Conservation (phyloP, 2,113 vertebrate genomes). For the Hemichromis elongatus region DNA sequence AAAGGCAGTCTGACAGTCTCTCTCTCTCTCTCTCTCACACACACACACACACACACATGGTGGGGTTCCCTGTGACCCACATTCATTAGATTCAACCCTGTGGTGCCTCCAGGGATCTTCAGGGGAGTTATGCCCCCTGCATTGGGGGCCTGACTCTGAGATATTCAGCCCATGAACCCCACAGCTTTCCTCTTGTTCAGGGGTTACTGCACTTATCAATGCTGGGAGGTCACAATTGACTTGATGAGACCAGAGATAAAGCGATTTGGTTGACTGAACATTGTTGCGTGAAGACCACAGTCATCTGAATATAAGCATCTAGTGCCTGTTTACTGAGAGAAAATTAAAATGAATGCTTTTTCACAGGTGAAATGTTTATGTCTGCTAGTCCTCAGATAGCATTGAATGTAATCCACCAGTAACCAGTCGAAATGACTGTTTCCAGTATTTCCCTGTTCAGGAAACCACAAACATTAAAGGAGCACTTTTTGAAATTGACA, state of each 20-base stretch:
- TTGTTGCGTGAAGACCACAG: not conserved
- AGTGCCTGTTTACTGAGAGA: not conserved
- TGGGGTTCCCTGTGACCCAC: slow-evolving; percentile 55
- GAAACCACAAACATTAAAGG: not conserved
- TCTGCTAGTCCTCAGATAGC: not conserved
- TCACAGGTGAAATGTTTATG: not conserved
- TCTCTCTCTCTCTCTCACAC: not conserved
- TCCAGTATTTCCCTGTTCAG: not conserved
- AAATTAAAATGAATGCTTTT: not conserved
- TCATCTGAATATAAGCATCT: not conserved
- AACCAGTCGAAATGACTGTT: not conserved
- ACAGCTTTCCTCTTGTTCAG: not conserved
- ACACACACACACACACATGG: not conserved
- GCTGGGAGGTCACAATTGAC: not conserved
- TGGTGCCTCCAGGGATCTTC: slow-evolving; percentile 37
- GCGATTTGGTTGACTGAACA: not conserved
- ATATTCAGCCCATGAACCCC: not conserved
- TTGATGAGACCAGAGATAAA: not conserved
- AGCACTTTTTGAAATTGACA: not conserved
- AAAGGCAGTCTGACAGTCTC: slow-evolving; percentile 56
- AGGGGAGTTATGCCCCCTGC: slow-evolving; percentile 12
- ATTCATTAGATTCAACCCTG: slow-evolving; percentile 44
- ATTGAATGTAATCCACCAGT: not conserved
- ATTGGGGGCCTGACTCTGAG: not conserved
- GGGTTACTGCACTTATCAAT: not conserved